phyloP scores from a whole-genome alignment of 2,797 vertebrate species.

The Platyrinchus mystaceus region DNA sequence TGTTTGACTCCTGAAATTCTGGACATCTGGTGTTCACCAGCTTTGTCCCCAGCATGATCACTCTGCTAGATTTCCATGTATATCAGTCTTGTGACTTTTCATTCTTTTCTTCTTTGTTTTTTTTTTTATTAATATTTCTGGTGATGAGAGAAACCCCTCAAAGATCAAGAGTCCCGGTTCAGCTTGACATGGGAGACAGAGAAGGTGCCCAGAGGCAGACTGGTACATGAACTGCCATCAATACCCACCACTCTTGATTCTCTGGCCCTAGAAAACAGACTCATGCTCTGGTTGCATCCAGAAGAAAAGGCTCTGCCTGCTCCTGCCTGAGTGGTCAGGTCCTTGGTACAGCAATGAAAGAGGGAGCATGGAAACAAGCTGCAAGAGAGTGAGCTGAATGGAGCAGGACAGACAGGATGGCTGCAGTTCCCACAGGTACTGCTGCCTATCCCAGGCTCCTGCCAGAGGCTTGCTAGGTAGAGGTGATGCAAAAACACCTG shows the following conservation, averaged over 20 bases:
- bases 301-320: neutral
- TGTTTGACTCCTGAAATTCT: neutral
- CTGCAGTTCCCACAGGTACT: rapidly evolving
- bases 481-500: rapidly evolving
- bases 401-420: rapidly evolving
- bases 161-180: neutral
- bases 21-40: neutral
- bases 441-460: neutral
- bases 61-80: neutral
- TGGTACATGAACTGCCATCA: neutral
- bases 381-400: neutral
- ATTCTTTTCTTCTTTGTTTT: neutral
- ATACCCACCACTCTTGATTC: neutral
- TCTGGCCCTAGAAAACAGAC: neutral
- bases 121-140: neutral
- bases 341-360: neutral
- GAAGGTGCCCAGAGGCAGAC: neutral
- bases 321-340: neutral
- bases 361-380: neutral
- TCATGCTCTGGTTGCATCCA: neutral
- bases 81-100: neutral
- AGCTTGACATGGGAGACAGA: neutral
- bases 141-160: neutral
- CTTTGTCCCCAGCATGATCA: neutral
- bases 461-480: neutral